Evolutionary conservation across 2,888 invertebrate genomes (phyloP).

Genomic region (Tachina grossa): DNA sequence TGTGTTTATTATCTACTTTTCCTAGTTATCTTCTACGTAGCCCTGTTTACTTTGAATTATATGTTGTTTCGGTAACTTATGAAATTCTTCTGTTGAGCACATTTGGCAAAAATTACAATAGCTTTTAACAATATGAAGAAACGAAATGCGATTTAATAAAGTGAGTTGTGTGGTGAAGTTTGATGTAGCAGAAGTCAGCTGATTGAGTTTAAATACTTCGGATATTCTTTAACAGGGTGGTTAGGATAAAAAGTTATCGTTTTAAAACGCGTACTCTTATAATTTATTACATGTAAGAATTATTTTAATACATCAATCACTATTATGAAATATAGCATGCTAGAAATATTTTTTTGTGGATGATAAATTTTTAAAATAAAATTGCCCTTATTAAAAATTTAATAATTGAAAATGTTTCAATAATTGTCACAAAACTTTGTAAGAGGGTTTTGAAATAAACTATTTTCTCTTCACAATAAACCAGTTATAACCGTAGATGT

Average conservation of each 20-base stretch:
- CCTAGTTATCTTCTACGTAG: conserved; percentile 16
- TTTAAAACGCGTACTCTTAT: background rate
- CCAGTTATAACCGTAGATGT: no score
- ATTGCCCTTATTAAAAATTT: no score
- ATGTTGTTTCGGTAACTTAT: conserved; percentile 41
- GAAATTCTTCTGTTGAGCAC: conserved; percentile 59
- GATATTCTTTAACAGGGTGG: conserved; percentile 28
- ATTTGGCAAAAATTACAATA: conserved; percentile 58
- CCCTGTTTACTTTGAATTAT: conserved; percentile 31
- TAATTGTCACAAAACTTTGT: no score
- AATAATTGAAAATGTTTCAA: no score
- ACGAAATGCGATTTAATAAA: background rate
- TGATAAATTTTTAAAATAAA: no score
- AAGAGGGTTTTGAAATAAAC: no score
- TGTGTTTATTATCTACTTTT: conserved; percentile 7
- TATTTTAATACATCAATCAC: no score
- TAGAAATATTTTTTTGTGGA: no score
- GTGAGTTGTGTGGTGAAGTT: conserved; percentile 7
- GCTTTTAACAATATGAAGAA: conserved; percentile 8
- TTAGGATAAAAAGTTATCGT: background rate
- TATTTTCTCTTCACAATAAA: no score
- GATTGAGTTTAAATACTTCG: background rate
- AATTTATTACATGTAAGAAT: background rate
- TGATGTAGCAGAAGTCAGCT: conserved; percentile 30
- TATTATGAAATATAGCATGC: no score